phyloP scores from a whole-genome alignment of 1,140 invertebrate genomes.

The Gryllus bimaculatus region DNA sequence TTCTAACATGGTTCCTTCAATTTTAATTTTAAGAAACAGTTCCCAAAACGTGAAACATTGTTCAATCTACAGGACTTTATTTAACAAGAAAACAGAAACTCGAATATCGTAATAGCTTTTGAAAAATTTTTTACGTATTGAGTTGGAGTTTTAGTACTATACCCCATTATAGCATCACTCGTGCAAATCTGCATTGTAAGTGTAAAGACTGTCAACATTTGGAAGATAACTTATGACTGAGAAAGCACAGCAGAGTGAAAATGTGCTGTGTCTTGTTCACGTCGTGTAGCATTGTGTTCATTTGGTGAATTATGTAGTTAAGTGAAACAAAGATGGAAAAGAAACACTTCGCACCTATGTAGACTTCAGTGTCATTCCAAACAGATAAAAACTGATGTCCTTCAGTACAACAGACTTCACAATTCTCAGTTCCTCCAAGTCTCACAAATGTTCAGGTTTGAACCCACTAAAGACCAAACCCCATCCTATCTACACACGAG shows the following conservation, averaged over 20 bases:
- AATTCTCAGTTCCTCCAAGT: background rate
- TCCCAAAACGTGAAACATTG: conserved; percentile 10
- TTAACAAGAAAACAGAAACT: background rate
- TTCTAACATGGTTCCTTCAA: background rate
- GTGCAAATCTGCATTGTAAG: background rate
- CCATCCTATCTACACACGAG: conserved; percentile 4
- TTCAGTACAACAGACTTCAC: background rate
- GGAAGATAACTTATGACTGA: conserved; percentile 6
- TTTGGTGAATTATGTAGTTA: conserved; percentile 13
- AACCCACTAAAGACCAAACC: background rate
- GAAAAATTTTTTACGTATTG: background rate
- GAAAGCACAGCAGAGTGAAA: conserved; percentile 9
- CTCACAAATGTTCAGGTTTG: too few relatives aligned
- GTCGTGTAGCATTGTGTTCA: conserved; percentile 8
- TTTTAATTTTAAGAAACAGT: conserved; percentile 15
- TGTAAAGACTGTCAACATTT: conserved; percentile 9
- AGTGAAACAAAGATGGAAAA: conserved; percentile 14
- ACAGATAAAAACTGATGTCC: background rate
- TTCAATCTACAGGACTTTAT: background rate
- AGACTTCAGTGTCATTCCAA: conserved; percentile 6
- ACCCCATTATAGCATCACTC: conserved; percentile 15
- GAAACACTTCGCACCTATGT: conserved; percentile 8
- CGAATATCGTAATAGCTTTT: background rate
- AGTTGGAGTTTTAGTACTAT: conserved; percentile 6
- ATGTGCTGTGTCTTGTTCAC: background rate